These are phyloP conservation scores for Himalopsyche anomala DNA, from an alignment of 2,888 invertebrate genomes.

Conservation along the genomic window DNA sequence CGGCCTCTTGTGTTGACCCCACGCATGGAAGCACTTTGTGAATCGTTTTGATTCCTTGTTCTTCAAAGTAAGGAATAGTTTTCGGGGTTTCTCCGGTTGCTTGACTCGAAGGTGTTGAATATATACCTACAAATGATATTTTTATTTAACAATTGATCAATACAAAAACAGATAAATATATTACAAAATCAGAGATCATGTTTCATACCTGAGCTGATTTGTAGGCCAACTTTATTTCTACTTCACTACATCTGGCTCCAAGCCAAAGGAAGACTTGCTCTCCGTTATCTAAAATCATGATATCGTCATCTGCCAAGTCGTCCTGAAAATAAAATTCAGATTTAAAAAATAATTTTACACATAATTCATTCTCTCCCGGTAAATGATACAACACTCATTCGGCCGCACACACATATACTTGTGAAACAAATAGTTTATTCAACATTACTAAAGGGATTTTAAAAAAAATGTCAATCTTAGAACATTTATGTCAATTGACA, in stretches of 20 bases:
- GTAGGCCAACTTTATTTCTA: constrained; percentile 98
- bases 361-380: too few relatives aligned
- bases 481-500: too few relatives aligned
- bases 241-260: constrained; percentile 97
- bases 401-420: too few relatives aligned
- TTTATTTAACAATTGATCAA: background rate
- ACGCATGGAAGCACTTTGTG: constrained; percentile 99
- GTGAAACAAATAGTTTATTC: too few relatives aligned
- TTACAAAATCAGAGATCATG: too few relatives aligned
- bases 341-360: constrained; percentile 29
- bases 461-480: too few relatives aligned
- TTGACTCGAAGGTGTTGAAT: constrained; percentile 97
- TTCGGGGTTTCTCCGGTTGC: constrained; percentile 93
- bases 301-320: constrained; percentile 99
- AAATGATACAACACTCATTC: too few relatives aligned
- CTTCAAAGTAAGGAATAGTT: constrained; percentile 95
- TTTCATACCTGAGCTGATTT: constrained; percentile 94
- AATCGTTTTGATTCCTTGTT: constrained; percentile 97
- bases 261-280: constrained; percentile 99
- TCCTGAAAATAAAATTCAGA: constrained; percentile 81
- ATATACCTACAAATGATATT: constrained; percentile 84
- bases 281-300: constrained; percentile 99
- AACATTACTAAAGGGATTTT: too few relatives aligned
- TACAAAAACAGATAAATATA: background rate
- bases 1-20: constrained; percentile 92